These are phyloP conservation scores for Aythya baeri DNA, from an alignment of 2,113 vertebrate genomes.

Conservation along the genomic window DNA sequence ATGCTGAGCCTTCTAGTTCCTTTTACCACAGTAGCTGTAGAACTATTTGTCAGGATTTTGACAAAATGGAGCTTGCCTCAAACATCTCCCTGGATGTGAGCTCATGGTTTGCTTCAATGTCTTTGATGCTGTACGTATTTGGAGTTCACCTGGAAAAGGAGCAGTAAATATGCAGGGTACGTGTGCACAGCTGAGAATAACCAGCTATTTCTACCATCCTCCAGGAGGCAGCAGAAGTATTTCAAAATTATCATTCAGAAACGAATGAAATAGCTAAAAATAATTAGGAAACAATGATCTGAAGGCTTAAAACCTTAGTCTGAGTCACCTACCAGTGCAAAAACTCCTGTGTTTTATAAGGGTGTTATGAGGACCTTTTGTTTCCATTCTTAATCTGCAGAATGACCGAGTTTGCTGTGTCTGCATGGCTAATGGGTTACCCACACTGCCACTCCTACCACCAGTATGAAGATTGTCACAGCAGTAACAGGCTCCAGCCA, in stretches of 20 bases:
- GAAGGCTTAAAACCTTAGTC: background rate
- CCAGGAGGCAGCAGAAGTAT: slow-evolving; percentile 19
- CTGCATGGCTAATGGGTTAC: background rate
- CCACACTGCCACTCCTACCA: background rate
- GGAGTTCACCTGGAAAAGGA: background rate
- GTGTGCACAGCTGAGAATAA: background rate
- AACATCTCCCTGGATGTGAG: background rate
- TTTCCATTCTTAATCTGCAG: background rate
- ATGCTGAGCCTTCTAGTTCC: background rate
- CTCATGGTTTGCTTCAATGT: background rate
- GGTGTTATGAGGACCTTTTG: background rate
- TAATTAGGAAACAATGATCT: background rate
- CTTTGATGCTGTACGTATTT: background rate
- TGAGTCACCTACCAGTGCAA: background rate
- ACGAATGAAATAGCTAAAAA: background rate
- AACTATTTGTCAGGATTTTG: background rate
- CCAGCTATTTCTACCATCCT: background rate
- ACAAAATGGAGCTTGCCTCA: slow-evolving; percentile 17
- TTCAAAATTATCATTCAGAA: background rate
- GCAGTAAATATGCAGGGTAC: background rate
- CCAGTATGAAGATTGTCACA: rapidly evolving
- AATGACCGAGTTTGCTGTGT: background rate
- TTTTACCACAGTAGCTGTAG: background rate
- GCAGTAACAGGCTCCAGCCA: background rate
- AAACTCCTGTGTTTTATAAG: background rate